Evolutionary conservation across 1,140 invertebrate species (phyloP).

Genomic region (Drosophila sproati): DNA sequence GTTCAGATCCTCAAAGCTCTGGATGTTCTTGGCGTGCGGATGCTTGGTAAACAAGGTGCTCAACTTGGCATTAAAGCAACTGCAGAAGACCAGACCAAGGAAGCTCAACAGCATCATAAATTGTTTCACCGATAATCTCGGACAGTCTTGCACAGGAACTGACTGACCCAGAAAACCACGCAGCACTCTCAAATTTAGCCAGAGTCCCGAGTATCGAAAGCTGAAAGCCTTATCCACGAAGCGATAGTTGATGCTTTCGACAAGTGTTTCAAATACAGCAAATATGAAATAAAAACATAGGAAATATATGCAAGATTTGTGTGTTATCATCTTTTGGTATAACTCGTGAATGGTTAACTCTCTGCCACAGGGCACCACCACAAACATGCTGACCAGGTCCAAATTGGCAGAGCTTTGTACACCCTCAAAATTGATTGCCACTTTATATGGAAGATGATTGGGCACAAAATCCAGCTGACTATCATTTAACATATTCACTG

Average conservation of each 20-base stretch:
- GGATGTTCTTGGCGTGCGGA: neutral
- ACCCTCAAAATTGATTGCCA: neutral
- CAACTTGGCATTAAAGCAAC: neutral
- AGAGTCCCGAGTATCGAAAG: neutral
- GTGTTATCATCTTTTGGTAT: neutral
- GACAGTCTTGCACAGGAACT: neutral
- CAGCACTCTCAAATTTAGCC: slow-evolving; percentile 15
- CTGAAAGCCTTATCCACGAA: rapidly evolving
- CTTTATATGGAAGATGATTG: neutral
- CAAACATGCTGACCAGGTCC: neutral
- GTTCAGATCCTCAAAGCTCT: slow-evolving; percentile 2
- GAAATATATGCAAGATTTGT: rapidly evolving
- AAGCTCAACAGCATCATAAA: neutral
- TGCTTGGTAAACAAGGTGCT: slow-evolving; percentile 35
- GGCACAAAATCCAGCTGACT: slow-evolving; percentile 40
- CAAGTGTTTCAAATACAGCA: slow-evolving; percentile 5
- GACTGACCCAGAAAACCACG: slow-evolving; percentile 23
- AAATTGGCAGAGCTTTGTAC: neutral
- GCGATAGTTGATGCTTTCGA: neutral
- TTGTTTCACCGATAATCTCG: neutral
- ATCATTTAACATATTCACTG: neutral
- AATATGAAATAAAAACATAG: neutral
- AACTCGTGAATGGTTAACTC: slow-evolving; percentile 12
- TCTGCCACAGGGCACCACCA: slow-evolving; percentile 46
- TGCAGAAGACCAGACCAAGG: neutral